Conservation (phyloP, 2,797 vertebrate genomes). For the Pangasius djambal region DNA sequence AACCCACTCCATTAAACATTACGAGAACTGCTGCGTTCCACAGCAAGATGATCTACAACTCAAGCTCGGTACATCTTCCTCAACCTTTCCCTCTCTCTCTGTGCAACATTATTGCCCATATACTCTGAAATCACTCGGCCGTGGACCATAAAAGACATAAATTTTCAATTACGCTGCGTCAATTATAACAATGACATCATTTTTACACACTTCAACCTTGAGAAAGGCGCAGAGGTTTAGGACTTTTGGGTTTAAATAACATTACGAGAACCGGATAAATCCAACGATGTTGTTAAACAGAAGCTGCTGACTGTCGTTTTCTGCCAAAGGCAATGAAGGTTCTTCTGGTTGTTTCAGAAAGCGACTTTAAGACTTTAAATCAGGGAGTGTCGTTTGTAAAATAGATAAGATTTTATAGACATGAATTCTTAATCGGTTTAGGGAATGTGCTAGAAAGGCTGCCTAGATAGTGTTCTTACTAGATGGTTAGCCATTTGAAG, state of each 20-base stretch:
- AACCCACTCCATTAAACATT: conserved; percentile 82
- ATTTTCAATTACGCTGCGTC: conserved; percentile 34
- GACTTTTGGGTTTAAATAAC: conserved; percentile 34
- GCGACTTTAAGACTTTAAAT: neutral
- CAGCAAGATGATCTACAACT: conserved; percentile 68
- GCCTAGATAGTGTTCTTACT: neutral
- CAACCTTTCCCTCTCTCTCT: conserved; percentile 31
- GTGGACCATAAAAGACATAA: conserved; percentile 29
- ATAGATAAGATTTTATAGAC: neutral
- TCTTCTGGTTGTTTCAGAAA: neutral
- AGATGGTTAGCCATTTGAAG: neutral
- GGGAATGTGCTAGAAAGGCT: neutral
- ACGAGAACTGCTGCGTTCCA: conserved; percentile 70
- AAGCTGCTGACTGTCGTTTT: conserved; percentile 16
- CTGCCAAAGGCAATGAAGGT: conserved; percentile 16
- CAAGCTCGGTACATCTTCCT: conserved; percentile 31
- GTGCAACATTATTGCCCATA: conserved; percentile 38
- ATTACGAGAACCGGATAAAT: conserved; percentile 2
- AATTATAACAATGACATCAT: conserved; percentile 31
- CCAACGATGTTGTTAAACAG: conserved; percentile 3
- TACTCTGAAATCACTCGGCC: conserved; percentile 24
- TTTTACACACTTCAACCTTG: conserved; percentile 33
- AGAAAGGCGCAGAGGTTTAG: conserved; percentile 30
- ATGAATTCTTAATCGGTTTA: neutral
- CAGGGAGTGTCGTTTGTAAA: neutral